Base-by-base conservation (phyloP, 1,140 invertebrate species). In the Zophobas morio region DNA sequence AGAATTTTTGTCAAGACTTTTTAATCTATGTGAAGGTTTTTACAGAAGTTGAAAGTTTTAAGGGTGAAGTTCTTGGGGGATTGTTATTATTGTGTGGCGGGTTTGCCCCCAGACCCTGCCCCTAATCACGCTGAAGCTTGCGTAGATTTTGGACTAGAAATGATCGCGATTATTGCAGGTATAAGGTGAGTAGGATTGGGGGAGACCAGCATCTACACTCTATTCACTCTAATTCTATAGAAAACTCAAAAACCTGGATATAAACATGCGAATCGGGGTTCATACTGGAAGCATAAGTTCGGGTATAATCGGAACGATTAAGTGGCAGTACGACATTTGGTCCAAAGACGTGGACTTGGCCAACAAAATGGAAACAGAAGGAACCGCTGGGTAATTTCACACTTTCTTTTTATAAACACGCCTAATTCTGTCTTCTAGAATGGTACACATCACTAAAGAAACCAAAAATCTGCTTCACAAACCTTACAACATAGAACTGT, bases 241-340 rank as follows among this genome's bases (percentile, higher is more conserved):
- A 6, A 20, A 51, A 20, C 49, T 5, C 6, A 89, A 92, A 20
- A 89, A 92, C 8, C 89, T 97, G 1, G 91, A 96, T 80, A 95
- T 99, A 33, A 94, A 98, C 84, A 99, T 99, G 98, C 88, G 98
- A 81, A 99, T 99, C 77, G 98, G 98, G 0, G 92, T 99, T 1
- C 97, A 99, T 85, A 95, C 94, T 32, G 98, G 98, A 0, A 93
- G 92, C 82, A 96, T 99, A 49, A 88, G 98, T 3, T 96, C 96
- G 75, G 97, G 98, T 0, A 91, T 98, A 0, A 91, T 99, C 32
- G 98, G 98, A 0, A 91, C 94, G 0, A 92, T 93, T 74, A 99
- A 98, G 87, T 98, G 96, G 96, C 97, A 99, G 86, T 99, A 94
- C 84, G 98, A 99, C 86, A 94, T 99, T 78, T 99, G 97, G 96